Percentiles rank a stretch among this genome's conserved stretches.
Conservation (phyloP, 2,888 invertebrate genomes). For the Chalcis sispes region DNA sequence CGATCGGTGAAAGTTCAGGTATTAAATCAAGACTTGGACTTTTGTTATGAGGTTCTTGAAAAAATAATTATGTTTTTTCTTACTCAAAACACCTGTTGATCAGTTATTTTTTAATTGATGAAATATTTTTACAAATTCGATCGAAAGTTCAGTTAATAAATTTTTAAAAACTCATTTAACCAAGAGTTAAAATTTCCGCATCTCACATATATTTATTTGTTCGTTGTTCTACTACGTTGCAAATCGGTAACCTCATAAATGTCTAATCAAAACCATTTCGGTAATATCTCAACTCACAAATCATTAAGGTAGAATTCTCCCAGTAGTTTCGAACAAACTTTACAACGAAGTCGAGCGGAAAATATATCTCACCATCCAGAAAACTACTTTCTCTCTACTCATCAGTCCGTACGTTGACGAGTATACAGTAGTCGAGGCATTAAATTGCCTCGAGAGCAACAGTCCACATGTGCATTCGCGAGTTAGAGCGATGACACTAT, state of each 20-base stretch:
- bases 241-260: not conserved
- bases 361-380: constrained; percentile 9
- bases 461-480: constrained; percentile 18
- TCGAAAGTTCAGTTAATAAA: too few species aligned
- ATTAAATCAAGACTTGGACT: not conserved
- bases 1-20: too few species aligned
- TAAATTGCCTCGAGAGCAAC: constrained; percentile 1
- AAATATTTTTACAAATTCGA: too few species aligned
- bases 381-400: constrained; percentile 31
- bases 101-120: too few species aligned
- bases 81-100: too few species aligned
- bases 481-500: constrained; percentile 51
- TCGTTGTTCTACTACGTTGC: not conserved
- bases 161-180: too few species aligned
- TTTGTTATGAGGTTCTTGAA: not conserved
- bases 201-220: too few species aligned
- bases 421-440: not conserved
- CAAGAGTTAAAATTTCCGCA: too few species aligned
- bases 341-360: not conserved
- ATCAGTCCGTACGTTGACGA: not conserved
- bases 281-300: not conserved
- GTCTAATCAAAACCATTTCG: not conserved
- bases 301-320: not conserved
- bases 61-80: too few species aligned
- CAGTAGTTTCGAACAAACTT: not conserved